Evolutionary conservation across 2,113 vertebrate genomes (phyloP).

Genomic region (Ailurus styani): DNA sequence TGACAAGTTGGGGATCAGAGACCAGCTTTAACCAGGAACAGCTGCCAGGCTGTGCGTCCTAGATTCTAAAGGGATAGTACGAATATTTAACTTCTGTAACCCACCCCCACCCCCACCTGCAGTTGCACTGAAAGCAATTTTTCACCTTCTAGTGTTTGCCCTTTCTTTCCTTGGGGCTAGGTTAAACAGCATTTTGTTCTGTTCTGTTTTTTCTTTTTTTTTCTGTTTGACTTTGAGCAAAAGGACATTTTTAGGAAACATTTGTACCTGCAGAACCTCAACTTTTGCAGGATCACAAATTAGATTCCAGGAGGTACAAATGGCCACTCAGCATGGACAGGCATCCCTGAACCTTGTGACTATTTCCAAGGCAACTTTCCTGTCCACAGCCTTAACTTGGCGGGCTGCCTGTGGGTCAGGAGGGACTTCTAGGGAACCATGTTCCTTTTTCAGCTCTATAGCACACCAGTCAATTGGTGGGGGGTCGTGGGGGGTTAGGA

Average conservation of each 20-base stretch:
- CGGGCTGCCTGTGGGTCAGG: neutral
- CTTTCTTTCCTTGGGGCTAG: neutral
- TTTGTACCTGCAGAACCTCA: constrained; percentile 35
- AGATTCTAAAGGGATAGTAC: neutral
- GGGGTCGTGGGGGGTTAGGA: rapidly evolving
- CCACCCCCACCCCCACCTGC: neutral
- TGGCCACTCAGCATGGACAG: neutral
- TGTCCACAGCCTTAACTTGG: neutral
- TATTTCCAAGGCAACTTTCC: neutral
- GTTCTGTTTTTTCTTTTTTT: constrained; percentile 19
- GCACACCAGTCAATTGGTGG: neutral
- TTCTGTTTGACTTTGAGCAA: constrained; percentile 52
- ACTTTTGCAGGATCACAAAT: constrained; percentile 39
- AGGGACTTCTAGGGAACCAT: neutral
- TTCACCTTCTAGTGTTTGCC: constrained; percentile 14
- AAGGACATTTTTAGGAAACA: constrained; percentile 26
- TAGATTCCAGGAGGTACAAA: neutral
- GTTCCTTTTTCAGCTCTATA: neutral
- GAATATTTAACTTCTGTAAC: neutral
- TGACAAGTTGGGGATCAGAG: neutral
- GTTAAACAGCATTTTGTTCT: constrained; percentile 39
- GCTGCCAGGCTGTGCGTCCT: neutral
- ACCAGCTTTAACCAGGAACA: neutral
- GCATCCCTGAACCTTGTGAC: neutral
- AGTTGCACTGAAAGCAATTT: constrained; percentile 1